Base-by-base conservation (phyloP, 2,113 vertebrate species). In the Stercorarius parasiticus region DNA sequence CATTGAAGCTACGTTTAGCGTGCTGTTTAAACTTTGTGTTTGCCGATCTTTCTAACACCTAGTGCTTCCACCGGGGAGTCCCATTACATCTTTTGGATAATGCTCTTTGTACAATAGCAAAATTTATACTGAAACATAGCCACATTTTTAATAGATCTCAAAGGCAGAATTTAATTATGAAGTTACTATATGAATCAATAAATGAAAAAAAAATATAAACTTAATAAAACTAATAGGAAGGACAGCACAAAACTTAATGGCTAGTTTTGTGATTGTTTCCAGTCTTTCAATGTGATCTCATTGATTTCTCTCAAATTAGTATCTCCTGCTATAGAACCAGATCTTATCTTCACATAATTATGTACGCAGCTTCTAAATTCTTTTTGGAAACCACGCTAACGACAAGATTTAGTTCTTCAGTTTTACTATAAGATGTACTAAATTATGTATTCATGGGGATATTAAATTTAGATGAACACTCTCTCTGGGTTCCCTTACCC, bases 381-480 rank as follows among this genome's bases (percentile, higher is more conserved):
- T 74, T 92, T 80, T 61, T 52, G 56, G 88, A 95, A 96, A 93
- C 85, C 66, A 67, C 0, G 13, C 85, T 95, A 87, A 90, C 50
- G n/a, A 40, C 43, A 67, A 90, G 82, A 93, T 89, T 84, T 93
- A 90, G 52, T 87, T 94, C 70, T 90, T 82, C 32, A 79, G 36
- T 62, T 95, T 91, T 79, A 87, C 82, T 93, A 10, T 82, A 76
- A 71, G 50, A 55, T 71, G 52, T 88, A 55, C 47, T 94, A 87
- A 85, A 93, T 95, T 93, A 91, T 91, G 67, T 94, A 93, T 95
- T 97, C 90, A 95, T 95, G 64, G 88, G 69, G 78, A 90, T 87
- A 87, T 85, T 93, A 97, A 93, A 97, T 93, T 95, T 94, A 94
- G 90, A 97, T 97, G 94, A 97, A 90, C 34, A 23, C 52, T 45